Base-by-base conservation (phyloP, 2,797 vertebrate genomes). In the Podargus strigoides region DNA sequence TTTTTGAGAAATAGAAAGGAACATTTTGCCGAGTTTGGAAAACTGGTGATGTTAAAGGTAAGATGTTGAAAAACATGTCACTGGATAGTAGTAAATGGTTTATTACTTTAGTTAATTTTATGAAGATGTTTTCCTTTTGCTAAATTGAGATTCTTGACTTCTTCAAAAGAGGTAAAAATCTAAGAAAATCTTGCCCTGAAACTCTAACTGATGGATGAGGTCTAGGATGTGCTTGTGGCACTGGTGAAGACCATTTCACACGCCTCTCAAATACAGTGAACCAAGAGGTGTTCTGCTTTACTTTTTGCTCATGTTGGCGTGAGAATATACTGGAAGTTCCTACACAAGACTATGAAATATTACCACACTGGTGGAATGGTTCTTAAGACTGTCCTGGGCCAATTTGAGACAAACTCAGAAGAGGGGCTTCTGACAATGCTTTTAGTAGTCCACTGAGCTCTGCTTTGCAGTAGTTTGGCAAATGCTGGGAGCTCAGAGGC, bases 181-280 rank as follows among this genome's bases (percentile, higher is more conserved):
- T 37, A n/a, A 49, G 72, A 20, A n/a, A 34, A 17, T 27, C 28
- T 36, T 16, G 5, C 15, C 62, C 28, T 37, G 50, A 64, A 59
- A 44, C 23, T 2, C 8, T 6, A 4, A 20, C 10, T 53, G 3
- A n/a, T 39, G n/a, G 55, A 19, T 58, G 6, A 30, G 34, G 16
- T 72, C 56, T 64, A 27, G 37, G 67, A 20, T 9, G 44, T 27
- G 34, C 63, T 74, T 52, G 18, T 67, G 63, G 28, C 49, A 3
- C 59, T 53, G 64, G 14, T 52, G 59, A 79, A 59, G 27, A 28
- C 17, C 10, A 14, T 66, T 73, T 66, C 34, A 42, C 14, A 3
- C 1, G 1, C 5, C 36, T 36, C 67, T 52, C 42, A 34, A 7
- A 24, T 7, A 6, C 17, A 4, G 14, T 4, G 30, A 23, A 9